Base-by-base conservation (phyloP, 2,113 vertebrate genomes). In the Cinclus mexicanus region DNA sequence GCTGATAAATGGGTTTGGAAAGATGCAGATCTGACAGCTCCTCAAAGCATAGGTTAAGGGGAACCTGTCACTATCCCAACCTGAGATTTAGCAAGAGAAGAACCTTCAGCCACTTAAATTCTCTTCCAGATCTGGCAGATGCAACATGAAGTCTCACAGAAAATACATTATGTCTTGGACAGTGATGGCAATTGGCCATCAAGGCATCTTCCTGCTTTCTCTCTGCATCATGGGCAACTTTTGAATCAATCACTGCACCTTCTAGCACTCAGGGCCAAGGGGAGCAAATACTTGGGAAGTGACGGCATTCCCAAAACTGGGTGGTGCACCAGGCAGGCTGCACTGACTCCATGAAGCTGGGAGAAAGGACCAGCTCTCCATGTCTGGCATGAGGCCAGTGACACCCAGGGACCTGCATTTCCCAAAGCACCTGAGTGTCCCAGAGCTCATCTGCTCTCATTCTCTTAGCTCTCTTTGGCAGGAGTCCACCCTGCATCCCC, bases 351-450 rank as follows among this genome's bases (percentile, higher is more conserved):
- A 1, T 11, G 5, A 11, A n/a, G 20, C 17, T 50, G 77, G 46
- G 60, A 78, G 65, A 19, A 33, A 37, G 25, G 35, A 19, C 1
- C 21, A 9, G 50, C 50, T 84, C 56, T 53, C 46, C 1, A 6
- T 2, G 0, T 15, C 56, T 28, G 33, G 25, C 42, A 49, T 0
- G 0, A 57, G n/a, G 46, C 49, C 64, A 60, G 16, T 1, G 3
- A 5, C 35, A 26, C 28, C 56, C 76, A 50, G 55, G 13, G 81
- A 61, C n/a, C 42, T 3, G 4, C 6, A 1, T 31, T 59, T 83
- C 50, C 25, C 42, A 41, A 26, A 70, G 41, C 24, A 25, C 41
- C 35, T 3, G 47, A 44, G 39, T 7, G 39, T 31, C 22, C 25
- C 1, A 1, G 47, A 71, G 68, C 39, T 18, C 39, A 4, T 37